phyloP scores from a whole-genome alignment of 2,113 vertebrate species.

The Oreocharis arfaki region DNA sequence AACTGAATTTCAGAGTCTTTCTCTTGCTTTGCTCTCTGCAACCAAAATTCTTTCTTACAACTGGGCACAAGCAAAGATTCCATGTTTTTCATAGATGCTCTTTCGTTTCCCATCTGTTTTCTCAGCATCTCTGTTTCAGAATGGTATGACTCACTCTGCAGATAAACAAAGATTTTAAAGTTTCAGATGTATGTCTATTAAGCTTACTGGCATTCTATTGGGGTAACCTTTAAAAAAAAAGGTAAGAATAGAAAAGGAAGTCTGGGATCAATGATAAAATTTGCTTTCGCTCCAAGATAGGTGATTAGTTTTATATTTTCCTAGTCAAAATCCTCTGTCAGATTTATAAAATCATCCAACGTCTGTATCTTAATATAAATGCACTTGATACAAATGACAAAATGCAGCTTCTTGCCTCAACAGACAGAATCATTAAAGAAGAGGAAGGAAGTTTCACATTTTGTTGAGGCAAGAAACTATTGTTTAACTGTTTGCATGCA shows the following conservation, averaged over 20 bases:
- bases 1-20: constrained; percentile 76
- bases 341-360: background rate
- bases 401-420: too few relatives aligned
- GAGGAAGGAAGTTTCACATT: background rate
- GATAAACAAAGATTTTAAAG: constrained; percentile 53
- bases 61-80: constrained; percentile 69
- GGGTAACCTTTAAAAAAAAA: background rate
- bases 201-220: background rate
- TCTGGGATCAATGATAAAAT: background rate
- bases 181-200: background rate
- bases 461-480: background rate
- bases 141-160: constrained; percentile 66
- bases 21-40: constrained; percentile 71
- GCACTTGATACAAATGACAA: background rate
- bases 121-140: constrained; percentile 75
- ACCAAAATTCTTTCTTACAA: constrained; percentile 70
- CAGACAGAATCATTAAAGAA: background rate
- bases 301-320: background rate
- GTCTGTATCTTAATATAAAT: background rate
- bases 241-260: background rate
- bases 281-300: background rate
- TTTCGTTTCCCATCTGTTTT: constrained; percentile 78
- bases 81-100: constrained; percentile 72
- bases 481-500: background rate
- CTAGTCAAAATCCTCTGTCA: background rate